A percentile compares a stretch with the other conserved stretches of the same genome.
Conservation (phyloP, 2,888 invertebrate genomes). For the Cabera pusaria region DNA sequence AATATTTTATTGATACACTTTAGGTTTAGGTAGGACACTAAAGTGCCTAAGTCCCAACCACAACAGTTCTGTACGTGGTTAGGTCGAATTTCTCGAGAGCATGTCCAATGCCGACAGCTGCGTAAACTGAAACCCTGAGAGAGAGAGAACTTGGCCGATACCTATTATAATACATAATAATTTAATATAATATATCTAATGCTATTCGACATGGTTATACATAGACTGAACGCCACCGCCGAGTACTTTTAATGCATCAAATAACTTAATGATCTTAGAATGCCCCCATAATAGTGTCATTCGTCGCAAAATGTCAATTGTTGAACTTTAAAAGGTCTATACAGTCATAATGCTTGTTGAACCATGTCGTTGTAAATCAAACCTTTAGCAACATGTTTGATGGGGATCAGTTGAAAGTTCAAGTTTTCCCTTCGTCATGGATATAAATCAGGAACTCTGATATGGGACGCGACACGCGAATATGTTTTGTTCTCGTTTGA, state of each 20-base stretch:
- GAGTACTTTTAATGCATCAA: constrained; percentile 36
- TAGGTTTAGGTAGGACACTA: no score
- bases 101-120: no score
- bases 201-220: no score
- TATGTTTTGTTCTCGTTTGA: constrained; percentile 18
- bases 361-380: constrained; percentile 69
- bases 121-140: no score
- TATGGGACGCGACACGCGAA: constrained; percentile 22
- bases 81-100: no score
- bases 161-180: no score
- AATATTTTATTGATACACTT: no score
- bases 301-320: constrained; percentile 68
- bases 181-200: no score
- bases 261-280: constrained; percentile 53
- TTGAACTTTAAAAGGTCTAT: constrained; percentile 70
- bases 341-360: constrained; percentile 59
- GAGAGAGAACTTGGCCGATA: no score
- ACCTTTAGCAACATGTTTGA: constrained; percentile 53
- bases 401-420: constrained; percentile 66
- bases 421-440: constrained; percentile 38
- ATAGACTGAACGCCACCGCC: no score
- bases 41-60: no score
- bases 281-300: constrained; percentile 57
- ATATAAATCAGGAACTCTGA: constrained; percentile 32
- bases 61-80: no score